Conservation (phyloP, 2,888 invertebrate species). For the Notodonta ziczac region DNA sequence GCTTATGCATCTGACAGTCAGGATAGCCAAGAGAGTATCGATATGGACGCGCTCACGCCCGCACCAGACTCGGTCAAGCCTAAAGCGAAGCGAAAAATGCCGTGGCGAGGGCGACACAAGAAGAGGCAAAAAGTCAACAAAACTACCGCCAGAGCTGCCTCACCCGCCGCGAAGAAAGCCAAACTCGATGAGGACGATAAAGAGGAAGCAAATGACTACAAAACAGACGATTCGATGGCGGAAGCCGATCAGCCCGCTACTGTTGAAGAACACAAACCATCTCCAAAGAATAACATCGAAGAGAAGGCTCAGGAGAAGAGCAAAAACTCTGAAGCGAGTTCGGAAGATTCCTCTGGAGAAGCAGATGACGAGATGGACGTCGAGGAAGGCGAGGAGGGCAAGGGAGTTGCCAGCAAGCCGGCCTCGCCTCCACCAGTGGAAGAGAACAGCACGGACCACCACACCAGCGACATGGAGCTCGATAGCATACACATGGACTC, state of each 20-base stretch:
- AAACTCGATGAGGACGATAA: constrained; percentile 53
- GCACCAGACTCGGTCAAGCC: constrained; percentile 48
- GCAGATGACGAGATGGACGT: constrained; percentile 89
- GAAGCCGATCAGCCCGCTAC: constrained; percentile 43
- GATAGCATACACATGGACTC: constrained; percentile 81
- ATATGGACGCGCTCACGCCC: constrained; percentile 45
- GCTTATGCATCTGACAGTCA: constrained; percentile 73
- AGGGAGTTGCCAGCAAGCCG: constrained; percentile 68
- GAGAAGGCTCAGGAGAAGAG: constrained; percentile 59
- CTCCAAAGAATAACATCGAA: constrained; percentile 48
- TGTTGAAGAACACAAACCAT: constrained; percentile 26
- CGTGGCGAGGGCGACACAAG: constrained; percentile 78
- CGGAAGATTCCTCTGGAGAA: constrained; percentile 87
- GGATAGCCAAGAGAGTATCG: constrained; percentile 70
- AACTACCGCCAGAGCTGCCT: constrained; percentile 40
- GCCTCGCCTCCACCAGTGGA: constrained; percentile 65
- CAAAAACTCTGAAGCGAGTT: constrained; percentile 77
- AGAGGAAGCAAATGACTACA: constrained; percentile 51
- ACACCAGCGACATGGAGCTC: constrained; percentile 81
- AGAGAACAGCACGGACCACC: constrained; percentile 76
- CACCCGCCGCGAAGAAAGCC: constrained; percentile 65
- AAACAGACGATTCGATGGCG: constrained; percentile 63
- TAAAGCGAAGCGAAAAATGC: constrained; percentile 75
- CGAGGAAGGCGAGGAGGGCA: constrained; percentile 81
- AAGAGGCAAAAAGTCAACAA: constrained; percentile 64